Percentiles rank a stretch among this genome's conserved stretches.
Conservation (phyloP, 1,140 invertebrate species). For the Zaprionus davidi region DNA sequence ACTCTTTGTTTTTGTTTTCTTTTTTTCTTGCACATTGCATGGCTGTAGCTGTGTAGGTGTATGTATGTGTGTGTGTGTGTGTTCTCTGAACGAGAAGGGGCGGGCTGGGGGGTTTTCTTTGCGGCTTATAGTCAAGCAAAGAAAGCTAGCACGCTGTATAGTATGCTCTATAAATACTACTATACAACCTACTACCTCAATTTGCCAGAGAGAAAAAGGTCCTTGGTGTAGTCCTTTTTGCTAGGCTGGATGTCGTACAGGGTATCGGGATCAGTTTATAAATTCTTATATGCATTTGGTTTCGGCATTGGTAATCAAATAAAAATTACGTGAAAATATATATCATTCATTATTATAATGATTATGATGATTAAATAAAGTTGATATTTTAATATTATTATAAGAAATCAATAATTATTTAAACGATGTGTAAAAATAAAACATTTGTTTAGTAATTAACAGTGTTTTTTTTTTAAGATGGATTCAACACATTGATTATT, state of each 20-base stretch:
- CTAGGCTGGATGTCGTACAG: conserved; percentile 34
- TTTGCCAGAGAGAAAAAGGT: conserved; percentile 84
- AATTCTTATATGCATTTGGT: conserved; percentile 7
- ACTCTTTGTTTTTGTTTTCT: neutral
- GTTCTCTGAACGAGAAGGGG: neutral
- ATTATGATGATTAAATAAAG: no score
- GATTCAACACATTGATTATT: no score
- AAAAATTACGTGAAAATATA: no score
- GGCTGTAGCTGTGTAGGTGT: conserved; percentile 19
- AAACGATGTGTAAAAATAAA: no score
- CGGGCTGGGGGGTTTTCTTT: conserved; percentile 30
- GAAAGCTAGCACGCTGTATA: conserved; percentile 85
- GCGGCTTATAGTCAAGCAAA: conserved; percentile 83
- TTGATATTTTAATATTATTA: no score
- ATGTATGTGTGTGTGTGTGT: conserved; percentile 9
- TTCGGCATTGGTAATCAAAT: conserved; percentile 14
- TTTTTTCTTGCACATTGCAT: conserved; percentile 41
- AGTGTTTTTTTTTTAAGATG: no score
- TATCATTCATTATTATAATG: no score
- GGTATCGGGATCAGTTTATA: neutral
- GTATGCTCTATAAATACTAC: conserved; percentile 77
- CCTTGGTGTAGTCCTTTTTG: conserved; percentile 78
- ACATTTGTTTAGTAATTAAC: no score
- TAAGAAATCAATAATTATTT: no score
- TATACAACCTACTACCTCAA: conserved; percentile 85